phyloP scores from a whole-genome alignment of 2,888 invertebrate species.

The Coleophora flavipennella region DNA sequence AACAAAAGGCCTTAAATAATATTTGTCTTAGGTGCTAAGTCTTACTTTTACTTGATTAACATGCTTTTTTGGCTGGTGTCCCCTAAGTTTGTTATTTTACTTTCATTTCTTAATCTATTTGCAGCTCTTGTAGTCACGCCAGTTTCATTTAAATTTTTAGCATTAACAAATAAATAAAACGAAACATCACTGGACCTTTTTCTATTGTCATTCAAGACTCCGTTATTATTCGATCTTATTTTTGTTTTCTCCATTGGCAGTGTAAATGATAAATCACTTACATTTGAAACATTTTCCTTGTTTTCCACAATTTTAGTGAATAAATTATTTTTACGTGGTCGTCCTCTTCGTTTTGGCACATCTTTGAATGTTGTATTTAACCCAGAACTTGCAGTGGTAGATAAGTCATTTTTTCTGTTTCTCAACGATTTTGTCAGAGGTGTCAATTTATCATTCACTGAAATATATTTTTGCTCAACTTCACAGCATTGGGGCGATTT shows the following conservation, averaged over 20 bases:
- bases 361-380: neutral
- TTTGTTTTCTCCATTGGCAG: neutral
- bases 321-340: neutral
- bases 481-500: neutral
- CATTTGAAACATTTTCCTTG: neutral
- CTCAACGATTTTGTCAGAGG: conserved; percentile 1
- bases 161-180: too few relatives aligned
- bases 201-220: too few relatives aligned
- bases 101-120: neutral
- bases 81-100: too few relatives aligned
- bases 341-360: neutral
- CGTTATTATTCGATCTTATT: too few relatives aligned
- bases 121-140: neutral
- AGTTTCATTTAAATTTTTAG: neutral
- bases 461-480: neutral
- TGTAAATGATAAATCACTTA: conserved; percentile 7
- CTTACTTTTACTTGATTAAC: too few relatives aligned
- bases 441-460: neutral
- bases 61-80: too few relatives aligned
- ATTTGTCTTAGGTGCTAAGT: too few relatives aligned
- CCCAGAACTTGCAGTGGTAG: neutral
- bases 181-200: too few relatives aligned
- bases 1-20: too few relatives aligned
- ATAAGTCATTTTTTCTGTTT: conserved; percentile 2
- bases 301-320: neutral